A percentile compares a stretch with the other conserved stretches of the same genome.
Conservation (phyloP, 2,113 vertebrate genomes). For the Daboia siamensis region DNA sequence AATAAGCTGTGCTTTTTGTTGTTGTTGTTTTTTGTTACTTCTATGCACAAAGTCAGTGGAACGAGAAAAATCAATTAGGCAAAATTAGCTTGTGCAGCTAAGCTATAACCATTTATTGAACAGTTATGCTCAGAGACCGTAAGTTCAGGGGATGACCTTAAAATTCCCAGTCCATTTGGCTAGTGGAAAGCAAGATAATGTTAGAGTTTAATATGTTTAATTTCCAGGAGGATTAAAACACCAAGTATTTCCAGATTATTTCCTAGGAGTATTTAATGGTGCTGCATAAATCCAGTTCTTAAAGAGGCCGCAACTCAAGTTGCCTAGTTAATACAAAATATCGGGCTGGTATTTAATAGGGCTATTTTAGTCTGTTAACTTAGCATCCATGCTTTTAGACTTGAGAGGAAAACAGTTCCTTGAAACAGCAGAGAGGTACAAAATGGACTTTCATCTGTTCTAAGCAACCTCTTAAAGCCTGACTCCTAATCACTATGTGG, state of each 20-base stretch:
- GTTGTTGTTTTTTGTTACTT: conserved; percentile 18
- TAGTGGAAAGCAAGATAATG: conserved; percentile 11
- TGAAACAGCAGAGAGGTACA: background rate
- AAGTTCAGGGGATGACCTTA: conserved; percentile 17
- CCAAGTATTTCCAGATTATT: conserved; percentile 4
- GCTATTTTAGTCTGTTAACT: background rate
- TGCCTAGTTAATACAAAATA: background rate
- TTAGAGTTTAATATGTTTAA: conserved; percentile 19
- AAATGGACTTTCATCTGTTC: background rate
- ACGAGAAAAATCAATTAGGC: conserved; percentile 29
- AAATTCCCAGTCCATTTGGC: conserved; percentile 10
- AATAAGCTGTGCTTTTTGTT: background rate
- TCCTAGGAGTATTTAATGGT: background rate
- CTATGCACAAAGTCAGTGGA: conserved; percentile 20
- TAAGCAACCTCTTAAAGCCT: background rate
- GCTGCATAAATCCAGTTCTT: background rate
- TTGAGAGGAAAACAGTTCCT: background rate
- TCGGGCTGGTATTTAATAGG: background rate
- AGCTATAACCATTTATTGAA: conserved; percentile 24
- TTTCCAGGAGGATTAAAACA: conserved; percentile 28
- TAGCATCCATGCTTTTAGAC: background rate
- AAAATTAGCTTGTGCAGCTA: conserved; percentile 20
- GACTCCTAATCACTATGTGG: background rate
- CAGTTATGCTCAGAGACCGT: conserved; percentile 14
- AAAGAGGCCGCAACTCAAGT: background rate